Conservation (phyloP, 2,113 vertebrate species). For the Cephalopterus ornatus region DNA sequence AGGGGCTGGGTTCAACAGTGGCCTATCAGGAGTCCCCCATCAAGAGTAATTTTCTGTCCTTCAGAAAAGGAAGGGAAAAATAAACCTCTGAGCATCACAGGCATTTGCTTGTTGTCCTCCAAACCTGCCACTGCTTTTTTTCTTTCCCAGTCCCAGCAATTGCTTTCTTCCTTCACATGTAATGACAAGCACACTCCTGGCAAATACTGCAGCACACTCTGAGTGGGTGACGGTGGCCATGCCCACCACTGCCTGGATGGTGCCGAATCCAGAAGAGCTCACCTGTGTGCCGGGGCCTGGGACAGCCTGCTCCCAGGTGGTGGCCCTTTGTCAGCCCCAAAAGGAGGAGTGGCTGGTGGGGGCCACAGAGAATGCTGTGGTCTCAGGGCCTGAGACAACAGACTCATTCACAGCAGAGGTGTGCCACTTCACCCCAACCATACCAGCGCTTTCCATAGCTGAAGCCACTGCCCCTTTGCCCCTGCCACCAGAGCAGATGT, state of each 20-base stretch:
- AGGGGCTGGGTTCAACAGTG: not conserved
- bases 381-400: not conserved
- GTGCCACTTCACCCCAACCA: accelerated
- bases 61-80: not conserved
- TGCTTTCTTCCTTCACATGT: not conserved
- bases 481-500: accelerated
- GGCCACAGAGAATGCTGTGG: not conserved
- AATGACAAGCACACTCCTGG: not conserved
- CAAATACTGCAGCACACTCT: accelerated
- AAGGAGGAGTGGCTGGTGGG: not conserved
- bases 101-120: not conserved
- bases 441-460: not conserved
- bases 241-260: not conserved
- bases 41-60: not conserved
- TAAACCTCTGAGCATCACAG: not conserved
- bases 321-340: not conserved
- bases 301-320: not conserved
- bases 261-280: not conserved
- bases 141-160: not conserved
- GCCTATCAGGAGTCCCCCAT: not conserved
- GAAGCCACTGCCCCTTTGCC: not conserved
- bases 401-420: not conserved
- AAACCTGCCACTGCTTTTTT: not conserved
- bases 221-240: accelerated
- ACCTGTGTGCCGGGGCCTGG: accelerated